Conservation (phyloP, 2,797 vertebrate genomes). For the Rhinogobio ventralis region DNA sequence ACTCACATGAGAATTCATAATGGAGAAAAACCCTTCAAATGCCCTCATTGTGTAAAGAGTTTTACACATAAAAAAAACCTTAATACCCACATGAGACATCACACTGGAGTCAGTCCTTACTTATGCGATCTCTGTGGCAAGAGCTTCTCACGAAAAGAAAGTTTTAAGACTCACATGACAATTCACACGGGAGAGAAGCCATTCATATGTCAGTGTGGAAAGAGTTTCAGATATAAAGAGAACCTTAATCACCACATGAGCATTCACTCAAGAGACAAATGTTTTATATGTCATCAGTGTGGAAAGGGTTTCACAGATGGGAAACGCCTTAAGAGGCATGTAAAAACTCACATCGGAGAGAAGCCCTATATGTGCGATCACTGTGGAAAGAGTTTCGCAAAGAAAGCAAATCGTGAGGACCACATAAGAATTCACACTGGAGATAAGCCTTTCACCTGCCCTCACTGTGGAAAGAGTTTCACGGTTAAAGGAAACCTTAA, state of each 20-base stretch:
- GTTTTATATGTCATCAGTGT: neutral
- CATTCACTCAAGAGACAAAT: neutral
- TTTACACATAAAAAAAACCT: neutral
- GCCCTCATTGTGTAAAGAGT: neutral
- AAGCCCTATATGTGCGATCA: neutral
- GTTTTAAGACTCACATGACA: slow-evolving; percentile 7
- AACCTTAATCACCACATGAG: neutral
- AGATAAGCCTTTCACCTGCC: neutral
- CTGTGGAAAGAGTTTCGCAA: slow-evolving; percentile 1
- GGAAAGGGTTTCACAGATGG: neutral
- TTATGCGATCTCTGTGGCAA: neutral
- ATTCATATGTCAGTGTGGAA: neutral
- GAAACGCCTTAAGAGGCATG: neutral
- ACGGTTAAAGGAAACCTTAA: neutral
- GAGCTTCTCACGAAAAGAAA: neutral
- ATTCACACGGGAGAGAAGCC: neutral
- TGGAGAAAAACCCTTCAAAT: neutral
- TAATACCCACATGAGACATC: neutral
- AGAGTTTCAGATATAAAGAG: neutral
- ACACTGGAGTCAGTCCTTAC: neutral
- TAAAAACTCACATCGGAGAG: neutral
- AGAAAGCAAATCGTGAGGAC: neutral
- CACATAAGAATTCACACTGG: neutral
- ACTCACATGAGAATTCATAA: neutral
- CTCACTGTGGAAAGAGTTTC: neutral